Conservation (phyloP, 30 jellyfish, hydroid and myxozoan genomes). For the Mastigias papua region DNA sequence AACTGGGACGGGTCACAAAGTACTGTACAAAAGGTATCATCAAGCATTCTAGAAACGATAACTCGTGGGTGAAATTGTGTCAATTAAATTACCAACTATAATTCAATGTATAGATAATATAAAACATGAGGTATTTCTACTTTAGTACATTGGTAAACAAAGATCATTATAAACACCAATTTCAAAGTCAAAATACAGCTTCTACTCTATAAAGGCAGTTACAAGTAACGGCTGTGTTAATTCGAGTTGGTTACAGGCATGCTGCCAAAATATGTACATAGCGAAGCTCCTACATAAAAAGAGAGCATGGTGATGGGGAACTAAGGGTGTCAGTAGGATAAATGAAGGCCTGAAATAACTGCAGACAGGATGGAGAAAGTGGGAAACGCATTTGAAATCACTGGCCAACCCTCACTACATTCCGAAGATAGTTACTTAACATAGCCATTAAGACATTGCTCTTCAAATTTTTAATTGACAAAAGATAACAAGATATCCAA, state of each 20-base stretch:
- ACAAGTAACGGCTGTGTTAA: neutral
- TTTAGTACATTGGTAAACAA: conserved; percentile 65
- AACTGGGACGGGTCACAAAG: too few species aligned
- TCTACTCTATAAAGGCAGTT: neutral
- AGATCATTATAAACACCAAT: conserved; percentile 60
- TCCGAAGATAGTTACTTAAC: too few species aligned
- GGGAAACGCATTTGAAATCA: too few species aligned
- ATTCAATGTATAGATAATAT: conserved; percentile 47
- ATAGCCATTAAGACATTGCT: too few species aligned
- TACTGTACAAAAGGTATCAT: too few species aligned
- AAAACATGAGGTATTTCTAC: conserved; percentile 68
- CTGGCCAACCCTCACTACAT: too few species aligned
- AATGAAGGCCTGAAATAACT: neutral
- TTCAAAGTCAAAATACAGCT: conserved; percentile 38
- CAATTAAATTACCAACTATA: conserved; percentile 50
- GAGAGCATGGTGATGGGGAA: neutral
- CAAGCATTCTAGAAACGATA: too few species aligned
- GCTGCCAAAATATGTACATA: neutral
- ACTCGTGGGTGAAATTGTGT: conserved; percentile 9
- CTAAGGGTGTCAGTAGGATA: neutral
- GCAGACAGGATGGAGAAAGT: neutral
- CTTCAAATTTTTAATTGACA: too few species aligned
- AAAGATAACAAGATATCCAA: too few species aligned
- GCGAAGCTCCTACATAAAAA: neutral
- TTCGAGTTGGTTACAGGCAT: neutral